Evolutionary conservation across 1,140 invertebrate species (phyloP), one percentile per base, ranked within the genome.

Genomic region (Pachypsylla venusta): DNA sequence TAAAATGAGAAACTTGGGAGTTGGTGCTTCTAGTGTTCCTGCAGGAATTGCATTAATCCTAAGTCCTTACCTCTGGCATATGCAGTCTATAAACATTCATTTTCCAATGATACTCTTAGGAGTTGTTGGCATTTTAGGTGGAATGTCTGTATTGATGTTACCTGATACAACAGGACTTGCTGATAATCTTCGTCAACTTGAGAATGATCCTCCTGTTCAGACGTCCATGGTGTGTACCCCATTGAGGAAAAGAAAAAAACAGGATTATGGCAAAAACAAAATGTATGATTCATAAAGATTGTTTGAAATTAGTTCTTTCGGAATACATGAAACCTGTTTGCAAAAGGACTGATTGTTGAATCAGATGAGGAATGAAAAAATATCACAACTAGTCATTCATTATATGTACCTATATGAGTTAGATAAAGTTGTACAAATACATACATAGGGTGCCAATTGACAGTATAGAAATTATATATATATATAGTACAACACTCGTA

Each of bases 11-110:
- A 85, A 85, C 66, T 73, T 84, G 39, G 83, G 83, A 10, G 82
- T 85, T 10, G 83, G 83, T 1, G 79, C 79, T 1, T 82, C 80
- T 65, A 84, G 84, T 67, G 74, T 83, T 35, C 74, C 81, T 16
- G 81, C 82, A 1, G 82, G 82, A 16, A 68, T 83, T 20, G 81
- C 80, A 16, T 70, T 85, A 1, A 82, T 84, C 63, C 72, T 81
- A 24, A 81, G 83, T n/a, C 83, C 83, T 24, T 84, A 83, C 66
- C 70, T 85, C 54, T 85, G 81, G 76, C 75, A 80, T 66, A 70
- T 83, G 76, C 73, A 69, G 56, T 65, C 64, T 2, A 57, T 81
- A 54, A 74, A 79, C 60, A 65, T 67, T 2, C 71, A 77, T 63
- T 67, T 83, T 54, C 81, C 81, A 1, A 75, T 83, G 72, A 70